These are phyloP conservation scores for Anarsia innoxiella DNA, from an alignment of 2,888 invertebrate genomes.

Conservation along the genomic window DNA sequence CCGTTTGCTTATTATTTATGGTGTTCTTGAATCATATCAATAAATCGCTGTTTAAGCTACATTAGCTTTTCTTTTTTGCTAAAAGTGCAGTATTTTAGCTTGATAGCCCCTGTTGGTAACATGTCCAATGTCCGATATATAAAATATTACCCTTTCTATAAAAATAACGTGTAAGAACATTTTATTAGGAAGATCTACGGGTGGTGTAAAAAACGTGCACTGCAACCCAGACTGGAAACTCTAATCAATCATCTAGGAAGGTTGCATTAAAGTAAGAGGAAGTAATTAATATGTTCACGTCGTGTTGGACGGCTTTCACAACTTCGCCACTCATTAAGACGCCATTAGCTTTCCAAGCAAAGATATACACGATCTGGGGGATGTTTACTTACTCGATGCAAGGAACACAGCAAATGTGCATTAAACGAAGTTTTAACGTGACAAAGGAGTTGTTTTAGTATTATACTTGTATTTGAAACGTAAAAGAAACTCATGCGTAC, in stretches of 20 bases:
- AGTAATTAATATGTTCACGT: slow-evolving; percentile 63
- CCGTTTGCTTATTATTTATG: slow-evolving; percentile 57
- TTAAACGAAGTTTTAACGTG: too few species aligned
- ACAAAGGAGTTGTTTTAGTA: too few species aligned
- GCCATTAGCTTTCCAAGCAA: slow-evolving; percentile 32
- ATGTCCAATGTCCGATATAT: background rate
- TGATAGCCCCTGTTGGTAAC: background rate
- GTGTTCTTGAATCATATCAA: slow-evolving; percentile 47
- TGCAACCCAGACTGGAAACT: background rate
- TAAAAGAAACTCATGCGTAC: too few species aligned
- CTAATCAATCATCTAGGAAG: slow-evolving; percentile 47
- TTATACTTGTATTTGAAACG: too few species aligned
- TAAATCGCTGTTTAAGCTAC: slow-evolving; percentile 60
- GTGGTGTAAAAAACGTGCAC: too few species aligned
- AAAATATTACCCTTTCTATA: too few species aligned
- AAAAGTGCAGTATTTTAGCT: slow-evolving; percentile 20
- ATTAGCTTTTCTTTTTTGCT: slow-evolving; percentile 47
- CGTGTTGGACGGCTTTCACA: slow-evolving; percentile 37
- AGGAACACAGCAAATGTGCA: too few species aligned
- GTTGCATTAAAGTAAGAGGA: slow-evolving; percentile 42
- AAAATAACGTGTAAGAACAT: background rate
- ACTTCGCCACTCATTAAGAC: slow-evolving; percentile 56
- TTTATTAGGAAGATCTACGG: background rate
- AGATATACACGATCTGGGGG: too few species aligned
- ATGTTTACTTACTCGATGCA: too few species aligned